These are phyloP conservation scores for Danio choprae DNA, from an alignment of 2,797 vertebrate genomes.

Conservation along the genomic window DNA sequence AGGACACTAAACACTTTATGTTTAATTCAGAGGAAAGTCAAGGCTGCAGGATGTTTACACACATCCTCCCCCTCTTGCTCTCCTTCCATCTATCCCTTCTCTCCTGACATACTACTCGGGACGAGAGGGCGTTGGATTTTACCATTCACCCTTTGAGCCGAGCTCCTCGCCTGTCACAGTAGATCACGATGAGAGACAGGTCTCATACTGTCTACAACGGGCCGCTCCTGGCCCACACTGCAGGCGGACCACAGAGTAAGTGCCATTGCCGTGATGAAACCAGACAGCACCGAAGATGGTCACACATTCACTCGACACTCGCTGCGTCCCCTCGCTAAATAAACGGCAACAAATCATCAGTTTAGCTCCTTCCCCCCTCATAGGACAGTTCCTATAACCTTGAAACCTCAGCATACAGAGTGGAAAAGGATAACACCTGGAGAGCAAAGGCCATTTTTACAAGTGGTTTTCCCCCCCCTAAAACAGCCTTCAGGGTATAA, in stretches of 20 bases:
- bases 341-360: slow-evolving; percentile 40
- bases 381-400: slow-evolving; percentile 33
- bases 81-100: slow-evolving; percentile 16
- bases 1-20: slow-evolving; percentile 64
- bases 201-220: slow-evolving; percentile 51
- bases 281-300: background rate
- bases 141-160: slow-evolving; percentile 43
- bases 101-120: slow-evolving; percentile 40
- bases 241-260: slow-evolving; percentile 27
- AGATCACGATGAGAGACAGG: slow-evolving; percentile 56
- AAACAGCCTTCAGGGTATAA: slow-evolving; percentile 36
- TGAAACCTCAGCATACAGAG: slow-evolving; percentile 20
- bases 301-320: slow-evolving; percentile 34
- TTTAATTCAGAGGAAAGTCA: slow-evolving; percentile 64
- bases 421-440: slow-evolving; percentile 35
- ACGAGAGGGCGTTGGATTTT: slow-evolving; percentile 47
- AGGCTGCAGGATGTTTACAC: slow-evolving; percentile 53
- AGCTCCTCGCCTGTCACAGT: slow-evolving; percentile 52
- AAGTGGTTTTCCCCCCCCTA: slow-evolving; percentile 15
- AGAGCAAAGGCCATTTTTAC: slow-evolving; percentile 22
- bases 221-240: slow-evolving; percentile 16
- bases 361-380: slow-evolving; percentile 22
- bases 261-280: slow-evolving; percentile 1
- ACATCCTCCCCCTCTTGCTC: slow-evolving; percentile 36
- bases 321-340: slow-evolving; percentile 29